Evolutionary conservation across 2,797 vertebrate species (phyloP).

Genomic region (Molossus alvarezi): DNA sequence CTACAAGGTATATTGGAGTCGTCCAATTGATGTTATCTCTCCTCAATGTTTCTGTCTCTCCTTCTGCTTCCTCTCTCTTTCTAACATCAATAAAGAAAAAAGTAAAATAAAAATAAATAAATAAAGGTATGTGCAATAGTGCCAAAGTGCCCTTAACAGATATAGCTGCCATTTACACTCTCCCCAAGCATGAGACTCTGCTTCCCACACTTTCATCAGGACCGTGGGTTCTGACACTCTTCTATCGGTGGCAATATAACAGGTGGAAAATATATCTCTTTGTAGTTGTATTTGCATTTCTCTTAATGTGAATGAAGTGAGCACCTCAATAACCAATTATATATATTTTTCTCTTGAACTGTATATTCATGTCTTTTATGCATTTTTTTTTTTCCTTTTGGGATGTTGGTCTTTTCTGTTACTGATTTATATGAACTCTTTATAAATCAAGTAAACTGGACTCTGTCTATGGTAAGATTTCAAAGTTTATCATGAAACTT

Average conservation of each 20-base stretch:
- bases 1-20: not conserved
- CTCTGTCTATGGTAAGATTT: not conserved
- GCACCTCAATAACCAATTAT: not conserved
- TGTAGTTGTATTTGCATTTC: not conserved
- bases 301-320: not conserved
- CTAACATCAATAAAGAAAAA: no score
- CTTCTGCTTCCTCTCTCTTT: no score
- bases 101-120: no score
- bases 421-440: constrained; percentile 37
- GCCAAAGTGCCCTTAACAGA: not conserved
- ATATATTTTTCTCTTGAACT: not conserved
- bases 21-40: no score
- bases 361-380: not conserved
- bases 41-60: no score
- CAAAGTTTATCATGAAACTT: constrained; percentile 38
- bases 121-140: not conserved
- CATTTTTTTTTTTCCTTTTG: not conserved
- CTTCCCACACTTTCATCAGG: not conserved
- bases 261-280: not conserved
- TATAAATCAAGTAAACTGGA: not conserved
- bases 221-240: not conserved
- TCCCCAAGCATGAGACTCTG: not conserved
- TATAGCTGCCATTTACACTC: not conserved
- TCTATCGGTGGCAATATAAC: not conserved
- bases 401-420: not conserved